Conservation (phyloP, 2,113 vertebrate genomes). For the Gopherus evgoodei region DNA sequence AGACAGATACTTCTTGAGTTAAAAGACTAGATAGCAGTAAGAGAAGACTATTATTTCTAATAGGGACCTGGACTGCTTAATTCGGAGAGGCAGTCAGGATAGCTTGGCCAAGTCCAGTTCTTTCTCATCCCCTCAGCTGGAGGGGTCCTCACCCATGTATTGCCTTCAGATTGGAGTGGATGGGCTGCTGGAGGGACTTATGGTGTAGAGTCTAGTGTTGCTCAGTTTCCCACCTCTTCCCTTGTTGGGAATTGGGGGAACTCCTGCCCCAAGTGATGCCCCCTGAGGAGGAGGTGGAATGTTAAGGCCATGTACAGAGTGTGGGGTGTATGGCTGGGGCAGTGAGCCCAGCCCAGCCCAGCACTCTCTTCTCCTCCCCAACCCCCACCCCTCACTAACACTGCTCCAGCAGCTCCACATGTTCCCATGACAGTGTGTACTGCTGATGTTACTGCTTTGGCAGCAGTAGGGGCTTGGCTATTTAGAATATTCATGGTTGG, state of each 20-base stretch:
- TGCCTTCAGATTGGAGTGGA: accelerated
- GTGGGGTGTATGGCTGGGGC: neutral
- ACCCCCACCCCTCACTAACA: neutral
- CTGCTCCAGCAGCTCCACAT: neutral
- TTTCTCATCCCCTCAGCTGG: neutral
- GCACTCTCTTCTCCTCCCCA: neutral
- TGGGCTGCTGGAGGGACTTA: neutral
- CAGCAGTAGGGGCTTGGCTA: neutral
- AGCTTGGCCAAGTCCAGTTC: neutral
- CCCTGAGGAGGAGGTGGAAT: neutral
- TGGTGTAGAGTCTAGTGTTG: neutral
- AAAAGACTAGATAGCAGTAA: neutral
- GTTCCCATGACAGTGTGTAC: accelerated
- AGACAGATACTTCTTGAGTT: neutral
- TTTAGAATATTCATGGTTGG: neutral
- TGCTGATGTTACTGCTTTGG: neutral
- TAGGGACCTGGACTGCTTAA: neutral
- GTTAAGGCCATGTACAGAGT: neutral
- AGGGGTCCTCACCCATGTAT: neutral
- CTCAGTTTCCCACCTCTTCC: neutral
- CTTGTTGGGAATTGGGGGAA: neutral
- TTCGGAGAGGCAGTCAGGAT: neutral
- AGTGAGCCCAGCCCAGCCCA: neutral
- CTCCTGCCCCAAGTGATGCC: neutral
- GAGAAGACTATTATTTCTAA: neutral